Evolutionary conservation across 2,113 vertebrate genomes (phyloP).

Genomic region (Ceratotherium simum): DNA sequence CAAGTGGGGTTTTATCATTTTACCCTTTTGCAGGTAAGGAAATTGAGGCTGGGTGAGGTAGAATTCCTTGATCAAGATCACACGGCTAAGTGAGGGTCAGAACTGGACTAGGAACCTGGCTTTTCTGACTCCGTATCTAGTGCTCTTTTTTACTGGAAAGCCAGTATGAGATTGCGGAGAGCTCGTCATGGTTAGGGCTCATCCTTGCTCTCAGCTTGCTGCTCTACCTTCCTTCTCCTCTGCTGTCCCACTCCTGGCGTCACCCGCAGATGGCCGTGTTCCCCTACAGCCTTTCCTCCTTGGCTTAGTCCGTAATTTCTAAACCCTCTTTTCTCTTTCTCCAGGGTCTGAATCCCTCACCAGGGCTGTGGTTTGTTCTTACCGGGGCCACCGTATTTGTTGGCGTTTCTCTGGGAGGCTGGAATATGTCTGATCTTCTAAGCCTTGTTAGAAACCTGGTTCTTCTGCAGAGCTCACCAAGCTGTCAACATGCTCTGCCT

Average conservation of each 20-base stretch:
- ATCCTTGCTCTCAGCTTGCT: accelerated
- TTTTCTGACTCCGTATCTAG: neutral
- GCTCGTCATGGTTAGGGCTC: neutral
- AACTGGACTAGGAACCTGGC: neutral
- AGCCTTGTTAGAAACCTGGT: neutral
- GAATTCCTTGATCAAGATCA: neutral
- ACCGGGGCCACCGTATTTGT: neutral
- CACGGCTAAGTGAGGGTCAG: neutral
- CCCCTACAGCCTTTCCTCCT: neutral
- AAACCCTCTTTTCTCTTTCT: neutral
- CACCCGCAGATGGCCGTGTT: neutral
- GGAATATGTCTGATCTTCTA: neutral
- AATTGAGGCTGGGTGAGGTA: neutral
- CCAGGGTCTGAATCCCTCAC: neutral
- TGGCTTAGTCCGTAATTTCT: neutral
- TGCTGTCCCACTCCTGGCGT: neutral
- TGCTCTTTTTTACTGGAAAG: neutral
- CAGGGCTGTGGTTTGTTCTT: neutral
- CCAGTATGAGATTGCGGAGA: neutral
- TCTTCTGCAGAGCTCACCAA: neutral
- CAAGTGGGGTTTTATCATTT: too few species aligned
- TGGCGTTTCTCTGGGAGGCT: neutral
- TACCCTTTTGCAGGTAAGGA: neutral
- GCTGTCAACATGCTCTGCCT: neutral
- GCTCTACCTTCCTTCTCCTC: neutral